Evolutionary conservation across 1,140 invertebrate genomes (phyloP), one percentile per base, ranked within the genome.

Genomic region (Carposina sasakii): DNA sequence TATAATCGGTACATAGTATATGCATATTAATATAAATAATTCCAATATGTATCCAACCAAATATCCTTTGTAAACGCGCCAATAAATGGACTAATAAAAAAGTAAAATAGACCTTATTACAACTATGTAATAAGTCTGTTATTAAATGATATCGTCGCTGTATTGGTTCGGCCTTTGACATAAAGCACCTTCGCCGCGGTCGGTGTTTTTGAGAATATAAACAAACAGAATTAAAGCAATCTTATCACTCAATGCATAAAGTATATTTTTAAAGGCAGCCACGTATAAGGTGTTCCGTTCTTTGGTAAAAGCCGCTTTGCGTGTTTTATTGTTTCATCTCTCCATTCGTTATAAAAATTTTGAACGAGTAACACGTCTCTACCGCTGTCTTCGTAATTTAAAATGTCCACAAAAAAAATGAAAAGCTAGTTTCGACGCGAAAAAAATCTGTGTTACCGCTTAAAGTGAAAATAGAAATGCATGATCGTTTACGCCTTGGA

Each of bases 391-490:
- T 48, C 23, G 16, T 53, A 34, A 34, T 58, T 53, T 26, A 59
- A 48, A 60, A 60, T 53, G 49, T 56, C 57, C 33, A 49, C 36
- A 52, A 57, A 61, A 47, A 50, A 48, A 50, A 36, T 39, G 12
- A 61, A 34, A 54, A 52, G 50, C 39, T 22, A 31, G 24, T 45
- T n/a, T n/a, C 49, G 19, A 48, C 30, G 34, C 45, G 48, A 52
- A 57, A 61, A 57, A 61, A 57, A 54, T 48, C 43, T 40, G 54
- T 57, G 52, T 57, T 54, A 43, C 59, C 52, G 45, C 54, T 58
- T 50, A 55, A 57, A 58, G 54, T 55, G 43, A 62, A 61, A 54
- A 61, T 60, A 60, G 52, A 60, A 60, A 60, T 64, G 49, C 47
- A 57, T 54, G 54, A 60, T 55, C 52, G 52, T 57, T 57, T 64